A percentile compares a stretch with the other conserved stretches of the same genome.
These are phyloP conservation scores for Penaeus vannamei DNA, from an alignment of 1,140 invertebrate species.

Conservation along the genomic window DNA sequence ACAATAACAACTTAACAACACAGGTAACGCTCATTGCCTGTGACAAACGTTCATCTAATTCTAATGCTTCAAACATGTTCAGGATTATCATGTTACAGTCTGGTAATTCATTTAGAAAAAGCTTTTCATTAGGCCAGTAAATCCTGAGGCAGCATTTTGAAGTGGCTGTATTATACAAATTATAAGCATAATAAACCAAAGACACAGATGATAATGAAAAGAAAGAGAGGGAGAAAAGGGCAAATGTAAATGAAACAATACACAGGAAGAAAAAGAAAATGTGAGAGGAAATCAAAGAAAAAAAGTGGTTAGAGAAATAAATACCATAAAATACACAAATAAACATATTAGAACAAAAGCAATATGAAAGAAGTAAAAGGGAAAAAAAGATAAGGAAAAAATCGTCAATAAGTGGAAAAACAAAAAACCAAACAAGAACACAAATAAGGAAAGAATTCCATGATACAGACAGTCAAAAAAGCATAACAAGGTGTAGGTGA, in stretches of 20 bases:
- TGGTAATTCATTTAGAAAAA: conserved; percentile 66
- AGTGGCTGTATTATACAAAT: conserved; percentile 59
- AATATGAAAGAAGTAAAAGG: not conserved
- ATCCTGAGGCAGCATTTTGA: conserved; percentile 68
- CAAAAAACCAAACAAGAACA: conserved; percentile 39
- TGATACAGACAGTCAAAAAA: conserved; percentile 55
- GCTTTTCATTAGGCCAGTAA: conserved; percentile 68
- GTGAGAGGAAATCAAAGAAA: conserved; percentile 21
- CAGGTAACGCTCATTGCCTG: conserved; percentile 62
- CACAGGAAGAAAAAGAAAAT: not conserved
- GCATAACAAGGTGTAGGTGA: conserved; percentile 44
- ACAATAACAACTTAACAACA: conserved; percentile 67
- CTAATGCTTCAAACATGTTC: conserved; percentile 60
- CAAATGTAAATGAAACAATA: not conserved
- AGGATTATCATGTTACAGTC: conserved; percentile 47
- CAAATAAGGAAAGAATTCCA: conserved; percentile 39
- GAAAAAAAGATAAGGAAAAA: not conserved
- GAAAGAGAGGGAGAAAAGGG: conserved; percentile 1
- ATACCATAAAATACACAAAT: not conserved
- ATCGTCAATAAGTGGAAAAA: not conserved
- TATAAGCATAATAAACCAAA: conserved; percentile 29
- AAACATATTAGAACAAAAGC: not conserved
- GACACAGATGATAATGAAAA: conserved; percentile 9
- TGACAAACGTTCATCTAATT: conserved; percentile 64
- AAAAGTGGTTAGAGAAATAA: not conserved